Evolutionary conservation across 2,888 invertebrate species (phyloP), one percentile per base, ranked within the genome.

Genomic region (Drosophila yooni): DNA sequence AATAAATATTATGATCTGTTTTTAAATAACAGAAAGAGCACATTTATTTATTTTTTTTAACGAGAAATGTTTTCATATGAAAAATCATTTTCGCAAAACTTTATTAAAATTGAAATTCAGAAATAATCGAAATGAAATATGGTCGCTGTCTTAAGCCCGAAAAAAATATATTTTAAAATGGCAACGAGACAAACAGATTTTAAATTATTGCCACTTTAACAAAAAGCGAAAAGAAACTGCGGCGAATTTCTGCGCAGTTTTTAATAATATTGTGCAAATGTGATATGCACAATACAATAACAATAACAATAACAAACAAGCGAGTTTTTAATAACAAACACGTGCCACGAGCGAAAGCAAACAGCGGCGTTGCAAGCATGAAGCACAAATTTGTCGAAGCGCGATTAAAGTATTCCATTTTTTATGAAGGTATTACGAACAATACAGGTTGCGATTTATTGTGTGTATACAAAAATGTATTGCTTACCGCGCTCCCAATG

Each of bases 401-500:
- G 51, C 34, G 33, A 68, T 68, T 68, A 57, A 68, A 69, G 57
- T 69, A 57, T 69, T 50, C 10, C 4, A 40, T 51, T 66, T 68
- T 50, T 34, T 34, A 68, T 68, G 33, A 18, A 29, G 13, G 31
- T 33, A 63, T 31, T 62, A 36, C 54, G 25, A n/a, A 38, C 48
- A 36, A 46, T 57, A 57, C 38, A 27, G 52, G 11, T 31, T 25
- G 29, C 5, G 33, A 13, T 46, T 46, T 34, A 54, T 38, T 29
- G 25, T 15, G 10, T 33, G 33, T 52, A 15, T 21, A 50, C 27
- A 62, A 29, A 40, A 48, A 54, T 38, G 34, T 25, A n/a, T 31
- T 68, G 91, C 94, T 94, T 92, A 97, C 97, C 97, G 94, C 97
- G 95, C 93, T 97, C 97, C 98, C 98, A 98, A 29, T 96, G 96